Percentiles rank a stretch among this genome's conserved stretches.
Conservation (phyloP, 2,113 vertebrate species). For the Emberiza fucata region DNA sequence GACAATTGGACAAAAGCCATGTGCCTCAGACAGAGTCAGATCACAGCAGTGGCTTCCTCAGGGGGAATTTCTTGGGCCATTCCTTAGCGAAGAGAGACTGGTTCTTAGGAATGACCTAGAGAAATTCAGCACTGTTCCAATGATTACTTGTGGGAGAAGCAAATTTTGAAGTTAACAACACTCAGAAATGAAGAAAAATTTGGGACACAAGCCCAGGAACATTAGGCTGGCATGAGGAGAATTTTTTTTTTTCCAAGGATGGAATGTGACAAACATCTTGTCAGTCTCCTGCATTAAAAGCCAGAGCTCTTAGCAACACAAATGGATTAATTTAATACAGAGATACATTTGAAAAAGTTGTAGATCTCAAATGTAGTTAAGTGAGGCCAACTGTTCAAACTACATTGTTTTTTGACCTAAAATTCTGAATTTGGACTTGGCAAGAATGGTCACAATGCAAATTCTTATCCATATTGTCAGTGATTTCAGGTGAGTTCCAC, state of each 20-base stretch:
- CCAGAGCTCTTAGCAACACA: not conserved
- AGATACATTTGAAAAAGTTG: not conserved
- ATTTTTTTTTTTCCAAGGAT: not conserved
- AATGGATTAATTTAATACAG: not conserved
- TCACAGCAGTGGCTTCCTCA: not conserved
- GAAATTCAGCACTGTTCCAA: not conserved
- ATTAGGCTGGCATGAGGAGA: not conserved
- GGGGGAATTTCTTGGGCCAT: not conserved
- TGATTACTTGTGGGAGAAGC: not conserved
- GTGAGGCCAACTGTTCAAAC: not conserved
- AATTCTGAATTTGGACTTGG: not conserved
- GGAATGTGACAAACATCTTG: not conserved
- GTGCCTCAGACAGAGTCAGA: not conserved
- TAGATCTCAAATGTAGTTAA: not conserved
- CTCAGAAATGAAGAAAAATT: not conserved
- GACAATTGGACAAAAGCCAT: not conserved
- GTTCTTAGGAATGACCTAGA: not conserved
- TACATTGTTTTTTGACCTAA: rapidly evolving
- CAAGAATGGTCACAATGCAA: not conserved
- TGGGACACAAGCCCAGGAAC: not conserved
- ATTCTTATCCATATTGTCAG: not conserved
- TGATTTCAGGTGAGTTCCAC: not conserved
- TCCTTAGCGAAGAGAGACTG: not conserved
- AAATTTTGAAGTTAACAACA: not conserved
- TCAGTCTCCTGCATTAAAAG: not conserved